Evolutionary conservation across 2,113 vertebrate species (phyloP).

Genomic region (Scatophagus argus): DNA sequence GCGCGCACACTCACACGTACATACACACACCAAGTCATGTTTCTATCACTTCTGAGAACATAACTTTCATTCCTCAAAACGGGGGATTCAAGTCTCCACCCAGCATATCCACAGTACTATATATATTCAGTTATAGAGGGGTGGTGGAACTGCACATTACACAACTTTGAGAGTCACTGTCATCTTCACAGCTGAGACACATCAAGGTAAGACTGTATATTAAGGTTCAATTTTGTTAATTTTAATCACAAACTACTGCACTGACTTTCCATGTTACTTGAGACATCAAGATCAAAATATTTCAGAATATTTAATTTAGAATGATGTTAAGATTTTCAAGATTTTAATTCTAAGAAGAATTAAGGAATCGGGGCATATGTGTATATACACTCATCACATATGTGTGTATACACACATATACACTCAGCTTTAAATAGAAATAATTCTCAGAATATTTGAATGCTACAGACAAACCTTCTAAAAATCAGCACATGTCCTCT

Average conservation of each 20-base stretch:
- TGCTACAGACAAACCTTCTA: not conserved
- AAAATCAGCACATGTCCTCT: not conserved
- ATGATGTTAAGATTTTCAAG: not conserved
- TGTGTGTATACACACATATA: no score
- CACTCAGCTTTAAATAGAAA: not conserved
- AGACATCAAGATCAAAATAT: not conserved
- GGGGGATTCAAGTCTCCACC: slow-evolving; percentile 5
- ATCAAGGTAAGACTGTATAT: slow-evolving; percentile 31
- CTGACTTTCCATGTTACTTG: not conserved
- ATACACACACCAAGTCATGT: no score
- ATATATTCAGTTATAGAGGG: not conserved
- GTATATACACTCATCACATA: no score
- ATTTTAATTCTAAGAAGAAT: no score
- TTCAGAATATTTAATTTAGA: not conserved
- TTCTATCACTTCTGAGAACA: no score
- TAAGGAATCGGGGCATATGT: no score
- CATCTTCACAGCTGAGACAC: not conserved
- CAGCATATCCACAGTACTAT: not conserved
- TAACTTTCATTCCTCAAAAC: no score
- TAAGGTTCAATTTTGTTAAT: not conserved
- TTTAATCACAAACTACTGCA: not conserved
- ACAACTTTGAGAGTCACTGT: not conserved
- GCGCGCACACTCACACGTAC: not conserved
- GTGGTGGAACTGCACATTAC: not conserved
- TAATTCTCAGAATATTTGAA: not conserved